phyloP scores from a whole-genome alignment of 2,797 vertebrate species.

The Ctenopoma kingsleyae region DNA sequence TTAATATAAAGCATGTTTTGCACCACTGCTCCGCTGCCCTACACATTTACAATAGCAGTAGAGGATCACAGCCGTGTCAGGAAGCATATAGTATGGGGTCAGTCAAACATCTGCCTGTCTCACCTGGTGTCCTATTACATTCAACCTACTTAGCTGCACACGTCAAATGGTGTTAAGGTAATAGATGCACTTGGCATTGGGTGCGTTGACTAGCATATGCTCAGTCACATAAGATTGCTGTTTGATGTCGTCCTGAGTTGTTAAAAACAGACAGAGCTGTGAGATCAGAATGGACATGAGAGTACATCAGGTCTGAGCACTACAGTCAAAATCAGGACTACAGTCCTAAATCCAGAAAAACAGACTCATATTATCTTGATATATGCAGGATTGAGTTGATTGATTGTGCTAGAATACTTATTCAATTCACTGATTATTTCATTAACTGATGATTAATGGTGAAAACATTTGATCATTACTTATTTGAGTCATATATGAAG shows the following conservation, averaged over 20 bases:
- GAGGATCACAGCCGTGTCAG: constrained; percentile 55
- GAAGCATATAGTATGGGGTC: constrained; percentile 55
- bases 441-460: not conserved
- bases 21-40: constrained; percentile 47
- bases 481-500: not conserved
- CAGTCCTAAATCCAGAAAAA: constrained; percentile 18
- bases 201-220: constrained; percentile 60
- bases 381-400: constrained; percentile 16
- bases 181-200: constrained; percentile 72
- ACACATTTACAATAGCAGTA: constrained; percentile 51
- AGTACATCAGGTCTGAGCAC: constrained; percentile 24
- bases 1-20: constrained; percentile 48
- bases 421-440: not conserved
- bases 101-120: constrained; percentile 73
- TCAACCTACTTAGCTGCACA: constrained; percentile 43
- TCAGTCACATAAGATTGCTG: constrained; percentile 52
- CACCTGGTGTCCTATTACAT: constrained; percentile 67
- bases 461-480: not conserved
- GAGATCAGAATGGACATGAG: constrained; percentile 42
- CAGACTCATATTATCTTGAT: constrained; percentile 6
- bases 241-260: constrained; percentile 65
- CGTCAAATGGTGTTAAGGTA: constrained; percentile 63
- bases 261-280: constrained; percentile 48
- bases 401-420: not conserved
- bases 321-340: constrained; percentile 11